phyloP scores from a whole-genome alignment of 92 coral and sea anemone species.

The Micromussa lordhowensis region DNA sequence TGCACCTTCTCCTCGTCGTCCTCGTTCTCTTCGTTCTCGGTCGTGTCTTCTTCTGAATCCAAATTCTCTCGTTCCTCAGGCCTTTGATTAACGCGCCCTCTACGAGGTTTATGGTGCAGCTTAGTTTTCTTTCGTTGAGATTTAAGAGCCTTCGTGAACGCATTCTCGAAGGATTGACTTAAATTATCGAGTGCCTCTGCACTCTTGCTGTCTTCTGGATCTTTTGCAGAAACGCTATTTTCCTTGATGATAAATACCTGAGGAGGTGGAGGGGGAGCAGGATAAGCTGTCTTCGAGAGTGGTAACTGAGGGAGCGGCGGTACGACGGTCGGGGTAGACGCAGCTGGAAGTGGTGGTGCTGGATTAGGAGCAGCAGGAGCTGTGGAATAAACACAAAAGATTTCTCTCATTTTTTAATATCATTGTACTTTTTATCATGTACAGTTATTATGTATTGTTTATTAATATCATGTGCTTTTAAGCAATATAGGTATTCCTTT shows the following conservation, averaged over 20 bases:
- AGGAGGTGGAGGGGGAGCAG: slow-evolving; percentile 44
- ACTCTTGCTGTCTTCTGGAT: slow-evolving; percentile 46
- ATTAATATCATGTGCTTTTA: too few species aligned
- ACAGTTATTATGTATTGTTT: too few species aligned
- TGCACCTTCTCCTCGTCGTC: slow-evolving; percentile 25
- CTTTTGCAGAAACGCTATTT: slow-evolving; percentile 38
- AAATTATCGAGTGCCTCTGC: slow-evolving; percentile 59
- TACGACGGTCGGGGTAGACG: not conserved
- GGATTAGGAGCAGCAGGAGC: not conserved
- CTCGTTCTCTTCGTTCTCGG: slow-evolving; percentile 19
- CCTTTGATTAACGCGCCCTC: slow-evolving; percentile 9
- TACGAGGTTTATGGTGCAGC: not conserved
- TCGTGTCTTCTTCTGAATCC: not conserved
- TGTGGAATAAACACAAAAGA: not conserved
- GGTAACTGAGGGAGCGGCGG: slow-evolving; percentile 24
- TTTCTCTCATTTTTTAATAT: not conserved
- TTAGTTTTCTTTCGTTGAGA: slow-evolving; percentile 40
- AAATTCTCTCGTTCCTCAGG: slow-evolving; percentile 1
- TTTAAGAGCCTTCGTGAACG: slow-evolving; percentile 68
- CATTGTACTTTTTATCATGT: not conserved
- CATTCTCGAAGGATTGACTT: slow-evolving; percentile 64
- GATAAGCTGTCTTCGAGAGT: slow-evolving; percentile 11
- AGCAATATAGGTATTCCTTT: too few species aligned
- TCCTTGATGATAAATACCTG: slow-evolving; percentile 70
- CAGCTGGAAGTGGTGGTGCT: not conserved